Conservation (phyloP, 2,888 invertebrate genomes). For the Dorcus hopei region DNA sequence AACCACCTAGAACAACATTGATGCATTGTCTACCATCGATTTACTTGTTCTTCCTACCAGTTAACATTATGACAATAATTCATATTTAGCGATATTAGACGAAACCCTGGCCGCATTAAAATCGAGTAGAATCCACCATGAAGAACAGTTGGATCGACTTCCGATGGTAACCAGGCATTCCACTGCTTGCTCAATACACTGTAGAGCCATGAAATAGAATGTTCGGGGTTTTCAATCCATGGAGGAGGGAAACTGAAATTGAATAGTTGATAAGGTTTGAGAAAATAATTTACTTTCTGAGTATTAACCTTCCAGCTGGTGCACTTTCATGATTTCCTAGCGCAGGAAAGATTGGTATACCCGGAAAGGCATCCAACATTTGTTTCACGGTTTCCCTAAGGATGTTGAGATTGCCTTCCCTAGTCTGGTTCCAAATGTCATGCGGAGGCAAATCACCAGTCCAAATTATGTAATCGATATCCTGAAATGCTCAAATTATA, state of each 20-base stretch:
- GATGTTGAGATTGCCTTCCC: constrained; percentile 77
- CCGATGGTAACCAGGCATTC: constrained; percentile 85
- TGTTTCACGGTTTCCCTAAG: constrained; percentile 78
- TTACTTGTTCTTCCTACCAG: constrained; percentile 58
- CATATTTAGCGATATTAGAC: constrained; percentile 89
- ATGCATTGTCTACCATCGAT: background rate
- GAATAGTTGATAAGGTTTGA: background rate
- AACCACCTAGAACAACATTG: constrained; percentile 65
- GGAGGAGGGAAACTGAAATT: constrained; percentile 78
- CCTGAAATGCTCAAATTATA: constrained; percentile 52
- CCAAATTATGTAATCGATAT: constrained; percentile 92
- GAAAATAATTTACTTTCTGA: no score
- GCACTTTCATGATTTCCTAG: constrained; percentile 95
- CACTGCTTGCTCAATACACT: constrained; percentile 83
- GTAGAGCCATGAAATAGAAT: constrained; percentile 88
- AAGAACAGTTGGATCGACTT: constrained; percentile 76
- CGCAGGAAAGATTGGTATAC: constrained; percentile 88
- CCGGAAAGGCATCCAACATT: constrained; percentile 81
- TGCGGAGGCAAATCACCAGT: constrained; percentile 96
- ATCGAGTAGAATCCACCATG: constrained; percentile 91
- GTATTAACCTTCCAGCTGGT: constrained; percentile 82
- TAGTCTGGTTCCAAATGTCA: constrained; percentile 91
- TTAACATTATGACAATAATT: constrained; percentile 94
- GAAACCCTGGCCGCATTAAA: constrained; percentile 81
- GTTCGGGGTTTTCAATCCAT: constrained; percentile 74